phyloP scores from a whole-genome alignment of 2,888 invertebrate genomes.

The Cheilosia grossa region DNA sequence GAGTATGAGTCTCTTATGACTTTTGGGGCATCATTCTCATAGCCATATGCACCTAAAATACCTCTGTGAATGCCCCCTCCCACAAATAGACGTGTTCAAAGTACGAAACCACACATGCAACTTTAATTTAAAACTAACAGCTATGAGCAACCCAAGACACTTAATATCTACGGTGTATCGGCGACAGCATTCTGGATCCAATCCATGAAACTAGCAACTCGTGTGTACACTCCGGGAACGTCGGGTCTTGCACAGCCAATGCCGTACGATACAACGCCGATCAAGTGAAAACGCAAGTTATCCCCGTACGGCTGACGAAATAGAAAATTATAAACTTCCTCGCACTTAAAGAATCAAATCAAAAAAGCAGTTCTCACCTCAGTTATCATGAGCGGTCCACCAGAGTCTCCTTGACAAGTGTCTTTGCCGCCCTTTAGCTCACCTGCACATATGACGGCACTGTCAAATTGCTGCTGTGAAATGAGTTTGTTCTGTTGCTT shows the following conservation, averaged over 20 bases:
- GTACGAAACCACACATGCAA: too few species aligned
- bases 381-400: conserved; percentile 82
- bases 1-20: too few species aligned
- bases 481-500: conserved; percentile 77
- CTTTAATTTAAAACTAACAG: not conserved
- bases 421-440: conserved; percentile 80
- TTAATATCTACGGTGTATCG: too few species aligned
- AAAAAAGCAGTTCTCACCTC: conserved; percentile 76
- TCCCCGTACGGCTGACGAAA: conserved; percentile 84
- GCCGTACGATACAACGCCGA: conserved; percentile 88
- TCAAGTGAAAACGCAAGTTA: conserved; percentile 84
- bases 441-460: conserved; percentile 81
- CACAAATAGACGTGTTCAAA: too few species aligned
- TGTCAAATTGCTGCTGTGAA: conserved; percentile 80
- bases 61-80: too few species aligned
- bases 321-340: not conserved
- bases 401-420: conserved; percentile 82
- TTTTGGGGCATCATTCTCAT: too few species aligned
- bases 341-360: not conserved
- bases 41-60: too few species aligned
- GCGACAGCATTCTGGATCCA: conserved; percentile 85
- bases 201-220: conserved; percentile 85
- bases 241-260: conserved; percentile 85
- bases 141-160: too few species aligned
- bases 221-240: conserved; percentile 86